Conservation (phyloP, 2,113 vertebrate species). For the Trematomus loennbergii region DNA sequence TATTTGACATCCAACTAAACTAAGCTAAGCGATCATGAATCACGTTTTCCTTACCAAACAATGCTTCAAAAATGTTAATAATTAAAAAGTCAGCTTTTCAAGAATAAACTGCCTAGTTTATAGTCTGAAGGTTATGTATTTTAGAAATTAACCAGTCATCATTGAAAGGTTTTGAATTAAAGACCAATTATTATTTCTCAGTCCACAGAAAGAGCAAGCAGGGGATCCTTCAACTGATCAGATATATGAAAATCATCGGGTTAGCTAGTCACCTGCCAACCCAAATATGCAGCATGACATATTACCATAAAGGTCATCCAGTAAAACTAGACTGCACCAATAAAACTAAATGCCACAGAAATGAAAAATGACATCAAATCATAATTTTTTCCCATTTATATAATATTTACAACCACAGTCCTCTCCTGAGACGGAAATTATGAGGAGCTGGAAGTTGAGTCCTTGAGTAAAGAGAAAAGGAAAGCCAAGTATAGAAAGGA, state of each 20-base stretch:
- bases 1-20: background rate
- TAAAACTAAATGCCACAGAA: constrained; percentile 60
- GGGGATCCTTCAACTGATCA: background rate
- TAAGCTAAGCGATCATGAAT: background rate
- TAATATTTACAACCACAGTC: constrained; percentile 18
- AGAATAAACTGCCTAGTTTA: background rate
- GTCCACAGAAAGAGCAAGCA: background rate
- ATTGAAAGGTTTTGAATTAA: background rate
- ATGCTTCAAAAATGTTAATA: background rate
- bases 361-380: constrained; percentile 29
- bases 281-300: constrained; percentile 34
- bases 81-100: constrained; percentile 1
- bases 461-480: background rate
- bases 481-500: background rate
- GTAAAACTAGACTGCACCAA: constrained; percentile 54
- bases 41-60: background rate
- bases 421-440: background rate
- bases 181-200: background rate
- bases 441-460: constrained; percentile 10
- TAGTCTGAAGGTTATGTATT: background rate
- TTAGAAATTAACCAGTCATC: background rate
- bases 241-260: constrained; percentile 32
- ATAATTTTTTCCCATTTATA: constrained; percentile 24
- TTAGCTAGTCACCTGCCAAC: constrained; percentile 16
- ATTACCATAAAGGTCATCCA: constrained; percentile 54